Evolutionary conservation across 1,140 invertebrate species (phyloP).

Genomic region (Grapholita molesta): DNA sequence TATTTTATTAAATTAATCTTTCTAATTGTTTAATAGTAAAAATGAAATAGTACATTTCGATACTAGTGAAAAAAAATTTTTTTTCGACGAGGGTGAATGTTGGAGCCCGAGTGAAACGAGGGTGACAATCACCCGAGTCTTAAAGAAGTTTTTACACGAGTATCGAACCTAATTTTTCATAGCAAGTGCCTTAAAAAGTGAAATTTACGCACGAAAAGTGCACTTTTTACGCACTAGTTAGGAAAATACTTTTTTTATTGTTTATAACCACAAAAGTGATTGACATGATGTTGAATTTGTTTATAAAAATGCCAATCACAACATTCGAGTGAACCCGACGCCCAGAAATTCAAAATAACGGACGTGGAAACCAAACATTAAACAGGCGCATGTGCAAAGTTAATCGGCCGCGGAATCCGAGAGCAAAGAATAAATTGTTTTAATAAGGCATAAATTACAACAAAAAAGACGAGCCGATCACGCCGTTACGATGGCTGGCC

Average conservation of each 20-base stretch:
- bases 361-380: conserved; percentile 54
- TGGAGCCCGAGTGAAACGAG: no score
- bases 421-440: conserved; percentile 63
- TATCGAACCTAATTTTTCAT: no score
- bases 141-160: no score
- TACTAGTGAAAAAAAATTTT: no score
- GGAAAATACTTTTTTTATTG: neutral
- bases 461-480: conserved; percentile 45
- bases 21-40: no score
- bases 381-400: conserved; percentile 40
- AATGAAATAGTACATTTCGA: no score
- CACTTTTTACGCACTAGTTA: no score
- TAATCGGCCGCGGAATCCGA: conserved; percentile 55
- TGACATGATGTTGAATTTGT: neutral
- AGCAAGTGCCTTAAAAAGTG: no score
- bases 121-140: no score
- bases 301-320: neutral
- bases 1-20: no score
- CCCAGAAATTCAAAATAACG: conserved; percentile 57
- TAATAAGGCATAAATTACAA: conserved; percentile 54
- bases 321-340: neutral
- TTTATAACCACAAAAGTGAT: neutral
- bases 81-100: no score
- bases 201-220: no score
- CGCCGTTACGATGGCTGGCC: conserved; percentile 62